These are phyloP conservation scores for Haliclona indistincta DNA, from an alignment of 37 sponge, comb jelly and placozoan species.

Conservation along the genomic window DNA sequence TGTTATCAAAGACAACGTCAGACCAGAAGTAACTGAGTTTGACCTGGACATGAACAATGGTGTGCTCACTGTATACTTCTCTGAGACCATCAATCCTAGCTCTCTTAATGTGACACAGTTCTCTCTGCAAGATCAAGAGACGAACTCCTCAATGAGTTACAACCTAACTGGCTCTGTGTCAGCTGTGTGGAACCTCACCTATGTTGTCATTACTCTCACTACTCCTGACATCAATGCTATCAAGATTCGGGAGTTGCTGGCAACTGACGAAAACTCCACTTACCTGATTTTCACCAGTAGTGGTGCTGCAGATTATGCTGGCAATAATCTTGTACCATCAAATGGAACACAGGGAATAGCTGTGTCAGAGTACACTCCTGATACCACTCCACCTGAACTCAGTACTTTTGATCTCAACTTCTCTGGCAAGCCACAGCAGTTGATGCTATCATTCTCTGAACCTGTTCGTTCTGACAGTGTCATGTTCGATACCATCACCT, in stretches of 20 bases:
- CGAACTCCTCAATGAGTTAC: conserved; percentile 24
- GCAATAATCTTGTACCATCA: conserved; percentile 42
- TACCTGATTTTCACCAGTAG: conserved; percentile 61
- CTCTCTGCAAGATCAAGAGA: conserved; percentile 61
- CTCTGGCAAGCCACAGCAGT: conserved; percentile 28
- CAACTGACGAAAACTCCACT: conserved; percentile 37
- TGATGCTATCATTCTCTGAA: conserved; percentile 79
- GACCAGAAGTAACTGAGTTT: conserved; percentile 51
- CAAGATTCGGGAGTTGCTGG: conserved; percentile 61
- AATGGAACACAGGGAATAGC: conserved; percentile 48
- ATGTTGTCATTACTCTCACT: conserved; percentile 53
- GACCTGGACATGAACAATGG: conserved; percentile 75
- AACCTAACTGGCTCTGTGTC: conserved; percentile 22
- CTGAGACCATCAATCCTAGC: conserved; percentile 65
- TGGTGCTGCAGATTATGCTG: conserved; percentile 53
- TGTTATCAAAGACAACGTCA: conserved; percentile 33
- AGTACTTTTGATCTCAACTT: conserved; percentile 61
- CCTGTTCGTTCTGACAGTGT: conserved; percentile 55
- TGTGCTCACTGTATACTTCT: conserved; percentile 59
- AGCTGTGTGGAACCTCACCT: conserved; percentile 48
- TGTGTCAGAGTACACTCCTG: conserved; percentile 64
- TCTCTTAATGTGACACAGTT: conserved; percentile 35
- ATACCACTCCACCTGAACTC: conserved; percentile 71
- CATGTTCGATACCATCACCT: conserved; percentile 54
- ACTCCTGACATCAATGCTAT: conserved; percentile 60